Conservation (phyloP, 2,888 invertebrate species). For the Parnassius mnemosyne region DNA sequence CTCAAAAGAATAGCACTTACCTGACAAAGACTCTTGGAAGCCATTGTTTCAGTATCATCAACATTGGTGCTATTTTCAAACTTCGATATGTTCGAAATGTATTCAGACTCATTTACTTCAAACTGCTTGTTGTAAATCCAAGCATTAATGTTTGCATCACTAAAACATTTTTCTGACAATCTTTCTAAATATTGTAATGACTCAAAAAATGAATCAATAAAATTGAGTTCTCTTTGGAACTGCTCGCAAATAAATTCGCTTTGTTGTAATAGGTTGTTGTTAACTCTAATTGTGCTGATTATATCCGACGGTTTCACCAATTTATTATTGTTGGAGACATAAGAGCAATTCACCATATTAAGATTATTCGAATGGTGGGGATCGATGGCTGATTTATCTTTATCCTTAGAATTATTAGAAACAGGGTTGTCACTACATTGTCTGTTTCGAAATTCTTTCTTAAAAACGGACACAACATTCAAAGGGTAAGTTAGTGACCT, state of each 20-base stretch:
- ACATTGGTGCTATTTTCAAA: constrained; percentile 58
- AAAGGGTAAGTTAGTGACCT: constrained; percentile 57
- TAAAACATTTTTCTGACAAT: constrained; percentile 52
- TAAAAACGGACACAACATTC: constrained; percentile 64
- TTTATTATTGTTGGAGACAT: constrained; percentile 51
- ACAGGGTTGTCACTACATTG: constrained; percentile 24
- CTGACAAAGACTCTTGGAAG: constrained; percentile 76
- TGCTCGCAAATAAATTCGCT: constrained; percentile 65
- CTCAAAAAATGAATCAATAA: constrained; percentile 75
- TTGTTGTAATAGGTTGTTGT: constrained; percentile 55
- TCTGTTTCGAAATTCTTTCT: constrained; percentile 50
- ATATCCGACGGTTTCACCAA: constrained; percentile 73
- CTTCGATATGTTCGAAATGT: constrained; percentile 57
- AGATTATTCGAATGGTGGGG: constrained; percentile 40
- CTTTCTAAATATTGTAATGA: constrained; percentile 70
- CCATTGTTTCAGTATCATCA: constrained; percentile 69
- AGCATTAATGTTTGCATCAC: constrained; percentile 49
- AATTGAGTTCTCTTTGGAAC: constrained; percentile 71
- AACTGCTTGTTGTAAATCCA: constrained; percentile 51
- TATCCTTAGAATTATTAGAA: constrained; percentile 28
- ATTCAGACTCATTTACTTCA: constrained; percentile 52
- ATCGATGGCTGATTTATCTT: constrained; percentile 34
- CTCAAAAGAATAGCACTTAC: constrained; percentile 65
- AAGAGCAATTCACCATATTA: constrained; percentile 53
- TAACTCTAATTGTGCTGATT: constrained; percentile 67